Base-by-base conservation (phyloP, 2,797 vertebrate genomes). In the Coreius guichenoti region DNA sequence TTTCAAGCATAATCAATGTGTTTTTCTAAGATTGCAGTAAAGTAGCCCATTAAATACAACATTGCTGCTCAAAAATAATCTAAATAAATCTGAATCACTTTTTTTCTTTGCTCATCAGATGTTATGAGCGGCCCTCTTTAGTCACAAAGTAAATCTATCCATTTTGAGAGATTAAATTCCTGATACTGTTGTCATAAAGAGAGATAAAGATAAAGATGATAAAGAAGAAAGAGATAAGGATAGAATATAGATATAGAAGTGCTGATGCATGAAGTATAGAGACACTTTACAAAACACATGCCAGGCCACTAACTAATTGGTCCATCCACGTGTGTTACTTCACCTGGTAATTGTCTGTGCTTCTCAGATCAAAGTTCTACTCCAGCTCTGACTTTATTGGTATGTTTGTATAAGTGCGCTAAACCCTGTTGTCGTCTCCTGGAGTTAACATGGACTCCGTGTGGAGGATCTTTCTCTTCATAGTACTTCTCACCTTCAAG, bases 321-420 rank as follows among this genome's bases (percentile, higher is more conserved):
- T 63, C 49, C 21, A 23, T 23, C 26, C 65, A 67, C 33, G 26
- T 88, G 81, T 58, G n/a, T 21, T 29, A 45, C 29, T 72, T 54
- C n/a, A 33, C 5, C 36, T 68, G 45, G 23, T 51, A 54, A 81
- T 56, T 70, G 56, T 76, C 51, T 78, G 2, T 8, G 67, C 80
- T 26, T 82, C 75, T 58, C 61, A 23, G 93, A 91, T 90, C 93
- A 95, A 94, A 94, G 94, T 92, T 89, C 92, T 7, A 2, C 33
- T 45, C 29, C 13, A 14, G 45, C 19, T 56, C 21, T 31, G 49
- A 72, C 79, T 92, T 92, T 87, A 90, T 75, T 31, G 54, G 0
- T 5, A 33, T 84, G 80, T 90, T 92, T 81, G 81, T 45, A 45
- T n/a, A 61, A 45, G 14, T 17, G 39, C 36, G 23, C 73, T 81